Percentiles rank a stretch among this genome's conserved stretches.
Evolutionary conservation across 2,797 vertebrate species (phyloP).

Genomic region (Oryzias dopingdopingensis): DNA sequence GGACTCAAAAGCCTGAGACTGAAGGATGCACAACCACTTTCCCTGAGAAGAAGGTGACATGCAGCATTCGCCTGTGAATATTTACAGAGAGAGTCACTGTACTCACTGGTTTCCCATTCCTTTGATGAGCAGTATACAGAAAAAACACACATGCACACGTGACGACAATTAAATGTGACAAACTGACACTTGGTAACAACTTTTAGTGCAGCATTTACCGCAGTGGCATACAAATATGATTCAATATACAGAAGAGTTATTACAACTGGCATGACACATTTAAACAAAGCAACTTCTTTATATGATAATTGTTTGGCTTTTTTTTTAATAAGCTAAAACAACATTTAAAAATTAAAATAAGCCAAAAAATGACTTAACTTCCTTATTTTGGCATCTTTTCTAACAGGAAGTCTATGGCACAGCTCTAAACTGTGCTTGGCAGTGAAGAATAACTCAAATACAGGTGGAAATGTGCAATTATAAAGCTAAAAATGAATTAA

Average conservation of each 20-base stretch:
- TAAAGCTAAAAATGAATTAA: no score
- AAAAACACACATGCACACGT: constrained; percentile 61
- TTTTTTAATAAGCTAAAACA: neutral
- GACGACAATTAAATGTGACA: constrained; percentile 50
- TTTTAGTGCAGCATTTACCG: constrained; percentile 1
- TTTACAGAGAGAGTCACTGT: constrained; percentile 66
- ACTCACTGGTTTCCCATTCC: constrained; percentile 88
- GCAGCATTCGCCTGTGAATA: constrained; percentile 68
- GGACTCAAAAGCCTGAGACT: constrained; percentile 45
- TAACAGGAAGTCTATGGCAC: constrained; percentile 9
- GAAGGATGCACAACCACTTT: constrained; percentile 49
- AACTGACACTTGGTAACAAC: constrained; percentile 17
- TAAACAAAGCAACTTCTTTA: neutral
- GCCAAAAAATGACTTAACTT: neutral
- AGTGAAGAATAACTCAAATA: constrained; percentile 7
- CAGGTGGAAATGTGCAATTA: neutral
- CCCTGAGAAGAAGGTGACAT: constrained; percentile 60
- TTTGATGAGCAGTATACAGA: constrained; percentile 78
- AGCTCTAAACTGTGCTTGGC: constrained; percentile 6
- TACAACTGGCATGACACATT: neutral
- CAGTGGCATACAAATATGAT: neutral
- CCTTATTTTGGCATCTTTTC: constrained; percentile 1
- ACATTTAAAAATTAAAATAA: neutral
- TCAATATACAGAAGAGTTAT: no score
- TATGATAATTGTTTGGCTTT: neutral